A percentile compares a stretch with the other conserved stretches of the same genome.
Evolutionary conservation across 2,888 invertebrate species (phyloP).

Genomic region (Apodemia zela): DNA sequence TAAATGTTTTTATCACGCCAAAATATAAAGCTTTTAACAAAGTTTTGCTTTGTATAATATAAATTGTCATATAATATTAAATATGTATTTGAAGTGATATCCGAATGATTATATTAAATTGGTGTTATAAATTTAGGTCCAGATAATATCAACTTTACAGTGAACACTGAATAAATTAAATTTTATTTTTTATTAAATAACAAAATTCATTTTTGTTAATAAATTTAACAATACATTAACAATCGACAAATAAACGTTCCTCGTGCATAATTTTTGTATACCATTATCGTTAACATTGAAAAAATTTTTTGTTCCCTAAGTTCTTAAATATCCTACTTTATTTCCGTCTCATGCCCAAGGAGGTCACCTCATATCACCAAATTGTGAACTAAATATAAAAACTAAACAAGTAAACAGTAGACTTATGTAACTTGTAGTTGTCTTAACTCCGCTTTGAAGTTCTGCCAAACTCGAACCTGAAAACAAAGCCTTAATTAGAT

Average conservation of each 20-base stretch:
- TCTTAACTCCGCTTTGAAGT: conserved; percentile 69
- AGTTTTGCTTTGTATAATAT: too few relatives aligned
- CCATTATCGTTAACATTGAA: conserved; percentile 6
- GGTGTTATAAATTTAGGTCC: too few relatives aligned
- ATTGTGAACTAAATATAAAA: conserved; percentile 46
- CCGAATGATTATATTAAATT: too few relatives aligned
- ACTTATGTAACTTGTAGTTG: conserved; percentile 58
- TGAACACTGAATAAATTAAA: too few relatives aligned
- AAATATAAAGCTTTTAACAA: too few relatives aligned
- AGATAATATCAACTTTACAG: too few relatives aligned
- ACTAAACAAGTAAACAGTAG: conserved; percentile 53
- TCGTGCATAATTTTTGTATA: neutral
- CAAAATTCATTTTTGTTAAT: too few relatives aligned
- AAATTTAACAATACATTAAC: too few relatives aligned
- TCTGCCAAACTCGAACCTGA: conserved; percentile 71
- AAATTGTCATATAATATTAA: too few relatives aligned
- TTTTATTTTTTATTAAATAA: too few relatives aligned
- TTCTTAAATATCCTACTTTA: conserved; percentile 38
- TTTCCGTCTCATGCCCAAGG: conserved; percentile 33
- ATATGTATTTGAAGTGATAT: too few relatives aligned
- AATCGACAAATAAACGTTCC: neutral
- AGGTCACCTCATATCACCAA: conserved; percentile 64
- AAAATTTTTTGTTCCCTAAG: conserved; percentile 42
- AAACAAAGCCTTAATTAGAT: conserved; percentile 18
- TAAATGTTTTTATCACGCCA: too few relatives aligned